These are phyloP conservation scores for Haemorhous mexicanus DNA, from an alignment of 2,113 vertebrate species.

Conservation along the genomic window DNA sequence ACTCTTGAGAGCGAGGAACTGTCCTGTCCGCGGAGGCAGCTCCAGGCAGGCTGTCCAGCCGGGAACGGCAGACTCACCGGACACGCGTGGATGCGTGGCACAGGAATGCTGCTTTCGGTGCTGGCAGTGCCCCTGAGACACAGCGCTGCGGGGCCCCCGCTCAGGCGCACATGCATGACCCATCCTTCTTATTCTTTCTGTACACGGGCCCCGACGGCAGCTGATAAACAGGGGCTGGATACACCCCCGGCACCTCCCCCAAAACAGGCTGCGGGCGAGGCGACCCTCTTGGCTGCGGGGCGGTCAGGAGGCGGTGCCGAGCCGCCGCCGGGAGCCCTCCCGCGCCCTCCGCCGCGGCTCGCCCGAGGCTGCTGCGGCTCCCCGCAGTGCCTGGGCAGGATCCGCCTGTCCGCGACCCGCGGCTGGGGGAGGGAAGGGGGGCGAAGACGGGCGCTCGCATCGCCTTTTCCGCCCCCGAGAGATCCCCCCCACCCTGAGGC, in stretches of 20 bases:
- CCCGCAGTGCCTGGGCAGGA: neutral
- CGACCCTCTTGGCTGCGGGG: neutral
- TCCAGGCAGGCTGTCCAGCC: neutral
- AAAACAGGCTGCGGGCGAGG: neutral
- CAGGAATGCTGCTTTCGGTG: neutral
- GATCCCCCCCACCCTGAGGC: neutral
- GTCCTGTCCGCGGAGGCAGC: accelerated
- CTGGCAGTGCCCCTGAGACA: neutral
- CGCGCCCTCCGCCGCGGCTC: no score
- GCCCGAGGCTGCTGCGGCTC: neutral
- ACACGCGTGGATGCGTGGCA: neutral
- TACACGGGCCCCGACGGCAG: neutral
- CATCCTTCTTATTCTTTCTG: neutral
- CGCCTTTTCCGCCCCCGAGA: neutral
- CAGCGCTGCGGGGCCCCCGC: accelerated
- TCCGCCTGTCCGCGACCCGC: neutral
- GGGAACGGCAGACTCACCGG: accelerated
- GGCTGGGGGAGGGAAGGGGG: neutral
- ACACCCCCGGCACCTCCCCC: neutral
- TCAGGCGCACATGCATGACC: accelerated
- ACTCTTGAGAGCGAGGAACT: accelerated
- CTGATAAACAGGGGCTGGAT: neutral
- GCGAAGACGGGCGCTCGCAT: neutral
- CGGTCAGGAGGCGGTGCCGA: neutral
- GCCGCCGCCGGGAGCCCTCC: neutral